Percentiles rank a stretch among this genome's conserved stretches.
Conservation (phyloP, 2,797 vertebrate species). For the Tapirus indicus region DNA sequence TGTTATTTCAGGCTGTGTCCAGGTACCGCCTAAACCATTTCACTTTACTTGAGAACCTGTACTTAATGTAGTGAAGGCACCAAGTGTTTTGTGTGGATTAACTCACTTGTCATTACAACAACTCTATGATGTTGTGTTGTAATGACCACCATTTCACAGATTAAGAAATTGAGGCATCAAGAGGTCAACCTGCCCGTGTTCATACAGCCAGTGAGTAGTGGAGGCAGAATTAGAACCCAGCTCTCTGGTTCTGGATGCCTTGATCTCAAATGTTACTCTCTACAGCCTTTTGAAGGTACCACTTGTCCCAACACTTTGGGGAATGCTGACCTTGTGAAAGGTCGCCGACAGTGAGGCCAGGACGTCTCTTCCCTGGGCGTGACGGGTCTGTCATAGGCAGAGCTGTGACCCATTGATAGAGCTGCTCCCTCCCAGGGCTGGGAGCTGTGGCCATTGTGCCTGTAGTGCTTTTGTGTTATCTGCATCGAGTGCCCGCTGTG, state of each 20-base stretch:
- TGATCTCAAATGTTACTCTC: background rate
- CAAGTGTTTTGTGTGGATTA: background rate
- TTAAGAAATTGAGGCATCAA: background rate
- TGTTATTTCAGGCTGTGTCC: background rate
- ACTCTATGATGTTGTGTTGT: background rate
- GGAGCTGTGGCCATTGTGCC: background rate
- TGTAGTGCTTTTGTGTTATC: fast-evolving
- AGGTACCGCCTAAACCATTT: background rate
- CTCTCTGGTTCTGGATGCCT: background rate
- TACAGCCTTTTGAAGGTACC: background rate
- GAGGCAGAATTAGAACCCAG: background rate
- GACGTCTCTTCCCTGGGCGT: background rate
- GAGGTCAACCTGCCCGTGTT: background rate
- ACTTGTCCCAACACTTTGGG: too few relatives aligned
- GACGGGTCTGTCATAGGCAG: background rate
- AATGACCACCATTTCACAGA: background rate
- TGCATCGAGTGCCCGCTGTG: too few relatives aligned
- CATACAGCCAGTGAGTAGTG: too few relatives aligned
- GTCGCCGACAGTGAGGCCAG: background rate
- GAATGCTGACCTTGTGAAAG: background rate
- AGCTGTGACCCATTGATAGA: background rate
- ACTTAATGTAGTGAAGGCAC: background rate
- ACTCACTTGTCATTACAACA: background rate
- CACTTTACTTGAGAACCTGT: background rate
- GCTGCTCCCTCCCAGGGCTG: background rate